Conservation (phyloP, 1,140 invertebrate genomes). For the Neuroterus valhalla region DNA sequence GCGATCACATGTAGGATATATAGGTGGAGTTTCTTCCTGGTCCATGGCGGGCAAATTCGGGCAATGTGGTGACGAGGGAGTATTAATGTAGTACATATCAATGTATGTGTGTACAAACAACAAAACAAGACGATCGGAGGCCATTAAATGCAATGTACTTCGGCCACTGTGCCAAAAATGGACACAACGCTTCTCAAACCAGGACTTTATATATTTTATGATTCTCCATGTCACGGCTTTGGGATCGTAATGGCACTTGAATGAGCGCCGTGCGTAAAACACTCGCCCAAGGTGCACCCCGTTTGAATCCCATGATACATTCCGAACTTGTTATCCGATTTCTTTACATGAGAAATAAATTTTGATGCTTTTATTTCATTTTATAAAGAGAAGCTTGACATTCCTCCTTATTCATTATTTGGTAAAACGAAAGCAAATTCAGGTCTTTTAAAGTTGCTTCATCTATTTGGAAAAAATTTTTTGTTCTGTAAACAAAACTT, state of each 20-base stretch:
- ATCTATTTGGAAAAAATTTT: no score
- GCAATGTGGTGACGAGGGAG: background rate
- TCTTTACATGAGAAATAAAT: background rate
- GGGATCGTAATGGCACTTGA: slow-evolving; percentile 31
- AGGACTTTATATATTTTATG: slow-evolving; percentile 18
- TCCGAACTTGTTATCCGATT: background rate
- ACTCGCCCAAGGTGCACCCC: no score
- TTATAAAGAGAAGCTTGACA: no score
- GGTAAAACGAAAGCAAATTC: no score
- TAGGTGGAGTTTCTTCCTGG: slow-evolving; percentile 4
- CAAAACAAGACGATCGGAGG: background rate
- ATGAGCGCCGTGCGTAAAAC: slow-evolving; percentile 9
- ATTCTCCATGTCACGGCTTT: background rate
- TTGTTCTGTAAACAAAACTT: no score
- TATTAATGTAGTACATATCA: slow-evolving; percentile 13
- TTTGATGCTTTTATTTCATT: background rate
- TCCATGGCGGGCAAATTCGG: background rate
- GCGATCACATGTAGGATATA: background rate
- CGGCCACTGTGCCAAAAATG: slow-evolving; percentile 12
- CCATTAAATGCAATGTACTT: slow-evolving; percentile 14
- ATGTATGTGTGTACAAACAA: slow-evolving; percentile 5
- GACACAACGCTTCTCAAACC: background rate
- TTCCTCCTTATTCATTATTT: no score
- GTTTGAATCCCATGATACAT: no score
- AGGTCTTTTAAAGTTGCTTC: no score